Base-by-base conservation (phyloP, 2,888 invertebrate species). In the Hypsopygia costalis region DNA sequence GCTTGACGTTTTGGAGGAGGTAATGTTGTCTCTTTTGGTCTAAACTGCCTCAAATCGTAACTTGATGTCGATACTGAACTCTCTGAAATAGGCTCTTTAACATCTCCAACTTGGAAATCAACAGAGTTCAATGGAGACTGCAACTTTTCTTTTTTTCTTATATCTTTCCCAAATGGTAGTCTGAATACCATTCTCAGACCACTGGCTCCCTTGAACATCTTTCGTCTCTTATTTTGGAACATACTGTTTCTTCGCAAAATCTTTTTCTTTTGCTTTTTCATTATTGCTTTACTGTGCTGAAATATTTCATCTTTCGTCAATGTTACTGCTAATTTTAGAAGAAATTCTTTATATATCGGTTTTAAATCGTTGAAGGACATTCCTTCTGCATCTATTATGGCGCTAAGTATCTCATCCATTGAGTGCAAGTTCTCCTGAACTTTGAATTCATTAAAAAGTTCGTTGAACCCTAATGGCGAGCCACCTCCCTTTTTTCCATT, bases 301-400 rank as follows among this genome's bases (percentile, higher is more conserved):
- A 96, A 97, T 47, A 97, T 90, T 79, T 97, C 97, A 65, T 97
- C 97, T 81, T 96, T 96, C n/a, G 96, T 97, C 44, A 97, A 81
- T 0, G 97, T 97, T 0, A 97, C 93, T 1, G 97, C 95, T 49
- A 97, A 81, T 79, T 97, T 97, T 27, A 97, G 79, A 34, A 97
- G 86, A 68, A 97, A 95, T 80, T 97, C 97, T 74, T 97, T 96
- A 72, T 97, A 97, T 48, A 97, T 94, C 31, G 97, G 97, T 74
- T 96, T 96, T 46, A 97, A 90, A 66, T 97, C 96, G 82, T 97
- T 97, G 77, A 96, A 97, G 40, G 96, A 96, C 96, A 97, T 97
- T 44, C 97, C 97, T 73, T 97, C 95, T 25, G 96, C 93, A 77
- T 96, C 95, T 59, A 97, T 95, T 69, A 97, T 97, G 65, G 95